phyloP scores from a whole-genome alignment of 2,797 vertebrate genomes.

The Galago senegalensis region DNA sequence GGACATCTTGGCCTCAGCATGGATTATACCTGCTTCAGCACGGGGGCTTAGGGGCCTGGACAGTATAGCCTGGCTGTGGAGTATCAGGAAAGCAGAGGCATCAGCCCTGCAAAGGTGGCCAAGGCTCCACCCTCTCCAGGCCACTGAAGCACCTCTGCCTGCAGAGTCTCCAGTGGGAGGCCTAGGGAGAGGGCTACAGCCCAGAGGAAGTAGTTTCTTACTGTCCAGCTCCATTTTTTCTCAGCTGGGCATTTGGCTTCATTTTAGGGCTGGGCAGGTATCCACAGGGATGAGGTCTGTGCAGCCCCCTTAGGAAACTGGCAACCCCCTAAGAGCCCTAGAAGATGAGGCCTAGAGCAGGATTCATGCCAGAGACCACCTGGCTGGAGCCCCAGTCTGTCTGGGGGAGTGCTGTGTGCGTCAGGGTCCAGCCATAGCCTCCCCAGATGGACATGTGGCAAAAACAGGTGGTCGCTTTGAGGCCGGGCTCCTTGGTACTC shows the following conservation, averaged over 20 bases:
- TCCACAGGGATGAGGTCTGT: background rate
- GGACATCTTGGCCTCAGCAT: background rate
- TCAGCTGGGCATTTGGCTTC: background rate
- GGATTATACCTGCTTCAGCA: background rate
- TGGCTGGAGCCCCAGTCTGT: background rate
- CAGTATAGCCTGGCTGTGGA: background rate
- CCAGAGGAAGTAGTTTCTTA: background rate
- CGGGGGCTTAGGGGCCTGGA: background rate
- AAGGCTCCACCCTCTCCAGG: background rate
- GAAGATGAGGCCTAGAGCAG: too few species aligned
- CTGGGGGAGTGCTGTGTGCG: background rate
- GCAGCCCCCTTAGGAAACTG: background rate
- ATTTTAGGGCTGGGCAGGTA: background rate
- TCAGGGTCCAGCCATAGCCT: background rate
- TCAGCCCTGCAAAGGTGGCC: background rate
- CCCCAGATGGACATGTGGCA: too few species aligned
- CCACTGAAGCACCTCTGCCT: fast-evolving
- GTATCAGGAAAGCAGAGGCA: background rate
- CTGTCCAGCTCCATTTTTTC: background rate
- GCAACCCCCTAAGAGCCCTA: background rate
- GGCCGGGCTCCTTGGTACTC: too few species aligned
- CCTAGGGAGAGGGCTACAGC: background rate
- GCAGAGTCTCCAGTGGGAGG: background rate
- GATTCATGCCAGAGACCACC: too few species aligned
- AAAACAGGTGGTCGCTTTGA: background rate